Conservation (phyloP, 2,113 vertebrate species). For the Cyprinus carpio region DNA sequence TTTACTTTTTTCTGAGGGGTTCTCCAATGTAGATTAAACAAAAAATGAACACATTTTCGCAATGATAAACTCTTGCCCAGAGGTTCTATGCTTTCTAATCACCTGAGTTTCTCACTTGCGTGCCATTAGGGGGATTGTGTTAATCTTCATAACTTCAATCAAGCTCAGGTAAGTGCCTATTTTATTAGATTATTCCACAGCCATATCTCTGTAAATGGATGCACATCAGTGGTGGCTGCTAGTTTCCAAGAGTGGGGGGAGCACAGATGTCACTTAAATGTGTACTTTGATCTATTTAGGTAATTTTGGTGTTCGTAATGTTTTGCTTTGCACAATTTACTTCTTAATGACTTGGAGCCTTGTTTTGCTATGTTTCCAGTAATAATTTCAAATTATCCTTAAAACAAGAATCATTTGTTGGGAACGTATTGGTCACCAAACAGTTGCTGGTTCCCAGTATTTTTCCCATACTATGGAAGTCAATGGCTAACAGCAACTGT, state of each 20-base stretch:
- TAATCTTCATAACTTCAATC: constrained; percentile 2
- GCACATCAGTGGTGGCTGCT: not conserved
- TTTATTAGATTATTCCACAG: not conserved
- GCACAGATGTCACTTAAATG: not conserved
- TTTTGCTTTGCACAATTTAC: not conserved
- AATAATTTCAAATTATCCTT: not conserved
- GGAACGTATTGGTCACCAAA: too few relatives aligned
- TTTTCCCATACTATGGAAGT: too few relatives aligned
- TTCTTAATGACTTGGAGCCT: not conserved
- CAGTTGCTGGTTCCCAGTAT: too few relatives aligned
- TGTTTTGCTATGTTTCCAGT: not conserved
- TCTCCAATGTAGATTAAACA: not conserved
- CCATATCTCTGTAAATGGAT: not conserved
- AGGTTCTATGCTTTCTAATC: not conserved
- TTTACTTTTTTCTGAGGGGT: not conserved
- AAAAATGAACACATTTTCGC: not conserved
- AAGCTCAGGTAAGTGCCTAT: not conserved
- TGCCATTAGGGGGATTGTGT: not conserved
- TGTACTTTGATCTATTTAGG: not conserved
- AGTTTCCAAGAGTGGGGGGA: not conserved
- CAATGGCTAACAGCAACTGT: not conserved
- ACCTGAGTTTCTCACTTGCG: not conserved
- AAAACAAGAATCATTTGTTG: not conserved
- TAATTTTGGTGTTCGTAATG: not conserved
- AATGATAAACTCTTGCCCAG: not conserved